A percentile compares a stretch with the other conserved stretches of the same genome.
Conservation (phyloP, 2,797 vertebrate species). For the Bryconaethiops microstoma region DNA sequence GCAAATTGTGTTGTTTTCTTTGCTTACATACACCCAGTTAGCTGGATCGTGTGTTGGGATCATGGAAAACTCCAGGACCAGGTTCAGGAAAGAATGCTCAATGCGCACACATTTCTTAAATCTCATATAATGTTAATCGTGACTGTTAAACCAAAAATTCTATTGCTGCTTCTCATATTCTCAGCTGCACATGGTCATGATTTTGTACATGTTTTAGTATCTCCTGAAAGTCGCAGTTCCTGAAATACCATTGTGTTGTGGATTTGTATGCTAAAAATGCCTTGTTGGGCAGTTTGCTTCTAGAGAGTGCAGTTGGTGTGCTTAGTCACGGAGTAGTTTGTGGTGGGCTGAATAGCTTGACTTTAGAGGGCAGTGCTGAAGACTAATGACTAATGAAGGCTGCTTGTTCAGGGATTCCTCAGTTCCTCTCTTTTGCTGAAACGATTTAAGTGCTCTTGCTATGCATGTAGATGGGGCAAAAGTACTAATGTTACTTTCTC, state of each 20-base stretch:
- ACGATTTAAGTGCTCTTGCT: slow-evolving; percentile 24
- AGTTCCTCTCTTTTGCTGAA: slow-evolving; percentile 30
- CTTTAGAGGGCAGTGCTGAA: slow-evolving; percentile 30
- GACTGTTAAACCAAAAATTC: neutral
- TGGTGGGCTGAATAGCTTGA: neutral
- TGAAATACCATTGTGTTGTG: neutral
- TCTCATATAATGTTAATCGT: too few relatives aligned
- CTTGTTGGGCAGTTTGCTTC: neutral
- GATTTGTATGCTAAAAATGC: neutral
- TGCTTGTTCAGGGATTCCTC: slow-evolving; percentile 48
- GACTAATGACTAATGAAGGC: slow-evolving; percentile 28
- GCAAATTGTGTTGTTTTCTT: too few relatives aligned
- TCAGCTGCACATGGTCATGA: too few relatives aligned
- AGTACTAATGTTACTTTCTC: slow-evolving; percentile 44
- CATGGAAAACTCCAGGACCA: too few relatives aligned
- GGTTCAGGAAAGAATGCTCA: too few relatives aligned
- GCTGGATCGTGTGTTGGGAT: too few relatives aligned
- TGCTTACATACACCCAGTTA: too few relatives aligned
- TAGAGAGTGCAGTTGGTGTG: slow-evolving; percentile 3
- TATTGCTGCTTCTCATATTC: neutral
- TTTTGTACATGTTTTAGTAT: neutral
- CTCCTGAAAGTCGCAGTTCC: neutral
- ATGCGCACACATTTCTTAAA: too few relatives aligned
- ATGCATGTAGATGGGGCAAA: slow-evolving; percentile 9
- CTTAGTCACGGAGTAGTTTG: slow-evolving; percentile 9